These are phyloP conservation scores for Ischnura elegans DNA, from an alignment of 2,888 invertebrate species.

Conservation along the genomic window DNA sequence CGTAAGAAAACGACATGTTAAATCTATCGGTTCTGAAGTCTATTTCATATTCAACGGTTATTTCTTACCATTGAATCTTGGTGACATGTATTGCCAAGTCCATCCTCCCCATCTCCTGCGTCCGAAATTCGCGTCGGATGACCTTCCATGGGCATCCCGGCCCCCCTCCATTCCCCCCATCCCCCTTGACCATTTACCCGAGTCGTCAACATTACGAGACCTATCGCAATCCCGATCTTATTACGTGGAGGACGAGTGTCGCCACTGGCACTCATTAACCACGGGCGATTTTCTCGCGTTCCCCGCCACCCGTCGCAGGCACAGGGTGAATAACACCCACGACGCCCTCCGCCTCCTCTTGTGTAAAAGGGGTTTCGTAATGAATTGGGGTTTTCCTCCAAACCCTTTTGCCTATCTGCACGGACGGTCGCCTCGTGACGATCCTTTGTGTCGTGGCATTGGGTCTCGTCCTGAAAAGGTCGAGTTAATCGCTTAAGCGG, in stretches of 20 bases:
- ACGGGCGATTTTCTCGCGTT: background rate
- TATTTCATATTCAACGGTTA: too few relatives aligned
- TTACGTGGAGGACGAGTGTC: background rate
- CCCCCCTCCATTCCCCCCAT: background rate
- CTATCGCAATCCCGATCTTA: background rate
- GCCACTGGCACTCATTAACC: constrained; percentile 8
- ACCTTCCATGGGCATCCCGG: background rate
- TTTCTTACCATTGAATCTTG: too few relatives aligned
- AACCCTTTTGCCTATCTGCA: background rate
- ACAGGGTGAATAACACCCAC: background rate
- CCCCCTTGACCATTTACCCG: too few relatives aligned
- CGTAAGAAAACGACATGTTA: too few relatives aligned
- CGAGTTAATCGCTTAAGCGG: background rate
- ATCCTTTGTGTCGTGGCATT: background rate
- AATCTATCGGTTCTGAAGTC: too few relatives aligned
- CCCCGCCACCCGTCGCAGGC: background rate
- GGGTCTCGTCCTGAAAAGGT: background rate
- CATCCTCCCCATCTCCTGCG: too few relatives aligned
- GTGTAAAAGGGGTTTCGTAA: constrained; percentile 24
- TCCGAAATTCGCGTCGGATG: background rate
- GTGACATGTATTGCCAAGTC: too few relatives aligned
- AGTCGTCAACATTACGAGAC: constrained; percentile 14
- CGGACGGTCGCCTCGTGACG: background rate
- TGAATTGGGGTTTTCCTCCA: constrained; percentile 20
- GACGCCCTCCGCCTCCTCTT: background rate